phyloP scores from a whole-genome alignment of 2,888 invertebrate species.

The Diarsia brunnea region DNA sequence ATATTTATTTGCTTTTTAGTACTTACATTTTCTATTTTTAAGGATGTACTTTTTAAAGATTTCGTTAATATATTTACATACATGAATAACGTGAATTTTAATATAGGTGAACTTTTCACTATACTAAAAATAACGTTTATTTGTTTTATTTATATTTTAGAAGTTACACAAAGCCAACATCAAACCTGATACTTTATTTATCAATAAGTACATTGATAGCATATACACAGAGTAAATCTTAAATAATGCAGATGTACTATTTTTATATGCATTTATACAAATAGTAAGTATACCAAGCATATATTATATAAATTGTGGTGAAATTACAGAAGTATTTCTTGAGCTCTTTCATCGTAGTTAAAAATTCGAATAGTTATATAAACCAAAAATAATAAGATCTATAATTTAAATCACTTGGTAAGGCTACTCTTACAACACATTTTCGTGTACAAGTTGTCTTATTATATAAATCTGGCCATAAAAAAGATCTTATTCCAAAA shows the following conservation, averaged over 20 bases:
- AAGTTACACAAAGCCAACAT: conserved; percentile 22
- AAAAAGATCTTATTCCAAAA: conserved; percentile 39
- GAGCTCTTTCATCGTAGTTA: conserved; percentile 29
- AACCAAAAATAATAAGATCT: conserved; percentile 35
- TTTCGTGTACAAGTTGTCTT: conserved; percentile 22
- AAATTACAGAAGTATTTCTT: conserved; percentile 10
- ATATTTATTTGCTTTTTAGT: conserved; percentile 2
- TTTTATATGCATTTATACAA: conserved; percentile 2
- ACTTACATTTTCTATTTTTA: conserved; percentile 26
- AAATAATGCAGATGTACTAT: conserved; percentile 26
- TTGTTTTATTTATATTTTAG: conserved; percentile 34
- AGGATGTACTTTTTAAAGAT: conserved; percentile 18
- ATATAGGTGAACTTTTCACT: conserved; percentile 4
- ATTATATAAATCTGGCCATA: conserved; percentile 19
- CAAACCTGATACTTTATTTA: conserved; percentile 18
- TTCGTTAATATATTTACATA: conserved; percentile 36
- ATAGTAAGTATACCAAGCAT: conserved; percentile 17
- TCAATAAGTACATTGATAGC: conserved; percentile 24
- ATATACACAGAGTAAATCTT: conserved; percentile 12
- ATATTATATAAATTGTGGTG: conserved; percentile 14
- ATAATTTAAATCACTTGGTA: conserved; percentile 35
- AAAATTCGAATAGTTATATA: conserved; percentile 26
- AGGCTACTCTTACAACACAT: conserved; percentile 22
- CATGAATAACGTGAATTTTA: conserved; percentile 15
- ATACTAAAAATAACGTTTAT: conserved; percentile 23